Conservation (phyloP, 2,888 invertebrate species). For the Tenthredo scrophulariae region DNA sequence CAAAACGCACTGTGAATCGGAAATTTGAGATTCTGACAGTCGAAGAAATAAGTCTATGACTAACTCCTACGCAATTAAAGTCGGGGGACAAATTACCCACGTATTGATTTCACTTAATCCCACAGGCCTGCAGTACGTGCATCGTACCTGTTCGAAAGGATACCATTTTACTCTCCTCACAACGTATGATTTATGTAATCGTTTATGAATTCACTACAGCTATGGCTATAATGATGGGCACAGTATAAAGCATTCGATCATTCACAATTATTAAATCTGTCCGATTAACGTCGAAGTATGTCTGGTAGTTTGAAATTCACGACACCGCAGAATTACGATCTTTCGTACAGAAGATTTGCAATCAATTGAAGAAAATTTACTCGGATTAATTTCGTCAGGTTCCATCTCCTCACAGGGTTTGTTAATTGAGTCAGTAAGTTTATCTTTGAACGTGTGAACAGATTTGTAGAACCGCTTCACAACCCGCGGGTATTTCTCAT, state of each 20-base stretch:
- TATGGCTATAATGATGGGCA: neutral
- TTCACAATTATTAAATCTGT: slow-evolving; percentile 25
- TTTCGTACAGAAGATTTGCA: neutral
- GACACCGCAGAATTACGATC: neutral
- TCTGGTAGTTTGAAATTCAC: slow-evolving; percentile 5
- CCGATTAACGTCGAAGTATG: slow-evolving; percentile 5
- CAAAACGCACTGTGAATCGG: slow-evolving; percentile 17
- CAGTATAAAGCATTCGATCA: slow-evolving; percentile 29
- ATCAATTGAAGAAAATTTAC: neutral
- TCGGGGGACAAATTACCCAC: neutral
- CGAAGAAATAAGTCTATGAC: neutral
- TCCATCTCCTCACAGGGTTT: neutral
- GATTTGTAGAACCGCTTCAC: slow-evolving; percentile 23
- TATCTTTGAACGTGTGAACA: slow-evolving; percentile 25
- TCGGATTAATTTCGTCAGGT: neutral
- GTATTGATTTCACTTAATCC: slow-evolving; percentile 14
- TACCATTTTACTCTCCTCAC: slow-evolving; percentile 18
- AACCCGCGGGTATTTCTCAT: slow-evolving; percentile 34
- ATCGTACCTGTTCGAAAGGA: slow-evolving; percentile 2
- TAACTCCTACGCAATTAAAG: slow-evolving; percentile 2
- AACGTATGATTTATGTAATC: slow-evolving; percentile 28
- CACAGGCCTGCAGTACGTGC: neutral
- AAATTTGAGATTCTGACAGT: slow-evolving; percentile 27
- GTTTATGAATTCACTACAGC: slow-evolving; percentile 22
- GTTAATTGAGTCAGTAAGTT: slow-evolving; percentile 33